Base-by-base conservation (phyloP, 2,113 vertebrate genomes). In the Numenius arquata region DNA sequence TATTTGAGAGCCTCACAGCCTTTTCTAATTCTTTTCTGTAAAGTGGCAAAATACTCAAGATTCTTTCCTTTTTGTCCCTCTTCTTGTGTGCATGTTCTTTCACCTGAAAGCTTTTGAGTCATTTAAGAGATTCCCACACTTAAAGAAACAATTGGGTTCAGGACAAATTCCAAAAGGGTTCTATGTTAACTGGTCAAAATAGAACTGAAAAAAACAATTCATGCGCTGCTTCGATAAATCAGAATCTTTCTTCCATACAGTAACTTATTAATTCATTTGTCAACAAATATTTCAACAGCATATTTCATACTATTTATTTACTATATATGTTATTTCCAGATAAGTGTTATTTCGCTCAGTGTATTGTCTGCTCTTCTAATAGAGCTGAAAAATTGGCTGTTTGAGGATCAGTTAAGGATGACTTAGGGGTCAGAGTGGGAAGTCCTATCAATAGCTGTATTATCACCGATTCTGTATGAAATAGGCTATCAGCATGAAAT, bases 361-460 rank as follows among this genome's bases (percentile, higher is more conserved):
- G 14, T 36, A 50, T 19, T 73, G 36, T 18, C 76, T 73, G 85
- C 22, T 50, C 26, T 78, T 75, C 72, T 40, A 53, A 66, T 17
- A 26, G 8, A 67, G 34, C 3, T 67, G 52, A 88, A 94, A 93
- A 82, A 43, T 1, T 40, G 10, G 20, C n/a, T 79, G 40, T 40
- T 50, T 41, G 48, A 78, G 38, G 38, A 78, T 59, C 40, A 82
- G 38, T 21, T 68, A 41, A 85, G 52, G 36, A 85, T 72, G 32
- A 41, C 59, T 48, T 55, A 83, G 27, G 21, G 14, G 22, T 88
- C 29, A 74, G 40, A 95, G 34, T 16, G 30, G n/a, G 22, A 89
- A 83, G 8, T 45, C 11, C 5, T 34, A 34, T 22, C 0, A 0
- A 55, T n/a, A 34, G 13, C 47, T 58, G 34, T 29, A 34, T 74